Evolutionary conservation across 2,797 vertebrate genomes (phyloP).

Genomic region (Hipposideros larvatus): DNA sequence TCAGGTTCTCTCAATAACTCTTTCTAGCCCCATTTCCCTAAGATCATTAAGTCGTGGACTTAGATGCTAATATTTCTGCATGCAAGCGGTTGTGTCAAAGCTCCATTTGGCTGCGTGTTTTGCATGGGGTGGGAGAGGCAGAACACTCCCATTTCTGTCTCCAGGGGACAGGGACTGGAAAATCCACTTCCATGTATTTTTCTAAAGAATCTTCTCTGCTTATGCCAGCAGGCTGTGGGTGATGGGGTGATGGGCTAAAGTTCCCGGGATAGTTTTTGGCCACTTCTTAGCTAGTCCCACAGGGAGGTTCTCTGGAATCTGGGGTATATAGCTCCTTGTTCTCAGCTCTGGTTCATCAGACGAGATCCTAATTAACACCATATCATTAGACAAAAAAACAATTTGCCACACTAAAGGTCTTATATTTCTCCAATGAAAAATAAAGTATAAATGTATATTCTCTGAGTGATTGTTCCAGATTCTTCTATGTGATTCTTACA

Average conservation of each 20-base stretch:
- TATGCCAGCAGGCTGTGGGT: not conserved
- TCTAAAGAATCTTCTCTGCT: not conserved
- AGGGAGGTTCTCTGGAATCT: not conserved
- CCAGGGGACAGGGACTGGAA: not conserved
- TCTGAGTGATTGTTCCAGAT: constrained; percentile 24
- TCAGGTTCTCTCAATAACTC: not conserved
- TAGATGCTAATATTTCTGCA: not conserved
- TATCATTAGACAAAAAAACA: constrained; percentile 28
- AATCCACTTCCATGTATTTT: not conserved
- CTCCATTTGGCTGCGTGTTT: not conserved
- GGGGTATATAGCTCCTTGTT: not conserved
- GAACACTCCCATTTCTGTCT: not conserved
- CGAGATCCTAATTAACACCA: not conserved
- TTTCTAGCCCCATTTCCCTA: not conserved
- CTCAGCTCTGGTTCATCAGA: not conserved
- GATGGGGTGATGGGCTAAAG: not conserved
- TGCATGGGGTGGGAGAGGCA: not conserved
- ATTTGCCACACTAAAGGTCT: not conserved
- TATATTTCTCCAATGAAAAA: constrained; percentile 21
- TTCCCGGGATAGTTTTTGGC: not conserved
- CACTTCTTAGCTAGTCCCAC: not conserved
- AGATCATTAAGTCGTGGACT: not conserved
- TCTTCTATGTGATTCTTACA: constrained; percentile 23
- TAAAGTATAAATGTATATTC: not conserved
- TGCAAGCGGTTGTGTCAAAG: not conserved